phyloP scores from a whole-genome alignment of 2,888 invertebrate species.

The Platypus cylindrus region DNA sequence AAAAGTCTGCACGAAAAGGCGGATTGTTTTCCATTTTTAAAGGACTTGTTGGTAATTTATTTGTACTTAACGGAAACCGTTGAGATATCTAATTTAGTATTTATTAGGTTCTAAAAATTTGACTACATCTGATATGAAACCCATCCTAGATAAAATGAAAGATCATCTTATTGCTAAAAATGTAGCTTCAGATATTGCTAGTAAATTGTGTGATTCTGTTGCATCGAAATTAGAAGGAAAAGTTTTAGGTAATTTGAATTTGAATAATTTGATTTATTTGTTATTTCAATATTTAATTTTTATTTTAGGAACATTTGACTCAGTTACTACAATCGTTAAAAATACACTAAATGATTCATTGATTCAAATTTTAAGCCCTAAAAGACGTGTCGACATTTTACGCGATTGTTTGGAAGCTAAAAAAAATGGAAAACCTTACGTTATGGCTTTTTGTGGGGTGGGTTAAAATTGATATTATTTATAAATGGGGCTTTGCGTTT shows the following conservation, averaged over 20 bases:
- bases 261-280: not conserved
- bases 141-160: constrained; percentile 83
- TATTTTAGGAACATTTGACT: constrained; percentile 77
- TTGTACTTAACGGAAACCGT: not conserved
- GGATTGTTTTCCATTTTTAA: constrained; percentile 76
- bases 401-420: constrained; percentile 86
- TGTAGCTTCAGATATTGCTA: constrained; percentile 91
- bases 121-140: constrained; percentile 64
- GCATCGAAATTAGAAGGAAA: constrained; percentile 82
- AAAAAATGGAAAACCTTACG: constrained; percentile 73
- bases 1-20: constrained; percentile 26
- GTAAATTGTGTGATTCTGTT: constrained; percentile 88
- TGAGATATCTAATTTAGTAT: not conserved
- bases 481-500: constrained; percentile 5
- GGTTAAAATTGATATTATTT: constrained; percentile 7
- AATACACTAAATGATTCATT: constrained; percentile 80
- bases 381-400: constrained; percentile 88
- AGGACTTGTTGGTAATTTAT: constrained; percentile 49
- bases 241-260: constrained; percentile 46
- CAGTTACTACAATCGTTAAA: constrained; percentile 79
- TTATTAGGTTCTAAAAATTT: constrained; percentile 66
- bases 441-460: constrained; percentile 94
- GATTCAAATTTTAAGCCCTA: constrained; percentile 88
- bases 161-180: constrained; percentile 96
- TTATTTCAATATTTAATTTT: not conserved